Conservation (phyloP, 2,888 invertebrate genomes). For the Syrista parreyssii region DNA sequence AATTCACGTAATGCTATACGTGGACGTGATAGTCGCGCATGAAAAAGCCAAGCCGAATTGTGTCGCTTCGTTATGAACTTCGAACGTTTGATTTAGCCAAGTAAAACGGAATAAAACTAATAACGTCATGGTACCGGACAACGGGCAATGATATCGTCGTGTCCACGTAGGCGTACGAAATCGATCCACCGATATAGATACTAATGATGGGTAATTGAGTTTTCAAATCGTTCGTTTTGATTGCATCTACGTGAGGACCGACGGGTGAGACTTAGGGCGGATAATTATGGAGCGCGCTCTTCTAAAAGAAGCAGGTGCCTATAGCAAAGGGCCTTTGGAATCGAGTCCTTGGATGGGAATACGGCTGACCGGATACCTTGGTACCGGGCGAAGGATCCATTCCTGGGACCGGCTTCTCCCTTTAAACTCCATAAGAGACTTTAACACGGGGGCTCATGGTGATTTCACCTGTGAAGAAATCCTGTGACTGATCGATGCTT, state of each 20-base stretch:
- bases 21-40: neutral
- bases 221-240: constrained; percentile 64
- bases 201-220: constrained; percentile 64
- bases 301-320: constrained; percentile 61
- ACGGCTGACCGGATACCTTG: neutral
- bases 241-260: constrained; percentile 60
- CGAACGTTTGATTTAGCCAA: neutral
- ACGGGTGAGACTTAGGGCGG: constrained; percentile 60
- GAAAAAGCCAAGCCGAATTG: neutral
- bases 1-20: neutral
- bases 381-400: neutral
- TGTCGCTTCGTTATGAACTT: neutral
- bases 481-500: neutral
- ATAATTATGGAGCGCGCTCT: constrained; percentile 63
- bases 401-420: neutral
- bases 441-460: neutral
- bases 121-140: neutral
- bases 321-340: constrained; percentile 50
- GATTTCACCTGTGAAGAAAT: neutral
- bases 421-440: neutral
- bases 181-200: constrained; percentile 39
- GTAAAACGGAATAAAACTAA: neutral
- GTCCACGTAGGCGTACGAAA: constrained; percentile 1
- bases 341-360: constrained; percentile 42
- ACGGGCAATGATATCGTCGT: neutral